These are phyloP conservation scores for Belgica antarctica DNA, from an alignment of 2,888 invertebrate genomes.

Conservation along the genomic window DNA sequence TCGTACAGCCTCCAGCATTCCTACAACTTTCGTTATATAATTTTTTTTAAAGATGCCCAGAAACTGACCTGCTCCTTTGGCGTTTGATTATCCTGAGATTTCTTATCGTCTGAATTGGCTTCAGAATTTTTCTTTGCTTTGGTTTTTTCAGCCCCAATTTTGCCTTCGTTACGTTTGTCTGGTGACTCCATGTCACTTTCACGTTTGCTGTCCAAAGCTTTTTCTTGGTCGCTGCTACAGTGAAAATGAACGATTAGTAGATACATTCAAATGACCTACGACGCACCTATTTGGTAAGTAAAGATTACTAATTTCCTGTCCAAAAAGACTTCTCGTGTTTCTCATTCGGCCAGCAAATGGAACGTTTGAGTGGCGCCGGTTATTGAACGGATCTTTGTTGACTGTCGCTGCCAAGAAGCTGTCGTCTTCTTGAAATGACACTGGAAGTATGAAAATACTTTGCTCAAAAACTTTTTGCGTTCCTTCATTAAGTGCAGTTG, in stretches of 20 bases:
- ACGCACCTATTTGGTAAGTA: conserved; percentile 10
- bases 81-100: conserved; percentile 57
- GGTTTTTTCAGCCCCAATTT: conserved; percentile 29
- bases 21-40: not conserved
- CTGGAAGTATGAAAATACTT: conserved; percentile 47
- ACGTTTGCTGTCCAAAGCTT: not conserved
- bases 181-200: conserved; percentile 39
- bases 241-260: not conserved
- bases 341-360: conserved; percentile 53
- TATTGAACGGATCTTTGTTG: conserved; percentile 53
- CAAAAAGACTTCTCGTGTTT: conserved; percentile 36
- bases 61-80: conserved; percentile 56
- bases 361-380: conserved; percentile 53
- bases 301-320: conserved; percentile 39
- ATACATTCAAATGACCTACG: not conserved
- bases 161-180: conserved; percentile 20
- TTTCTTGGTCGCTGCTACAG: not conserved
- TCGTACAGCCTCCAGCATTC: conserved; percentile 69
- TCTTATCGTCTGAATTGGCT: conserved; percentile 47
- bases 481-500: too few relatives aligned
- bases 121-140: not conserved
- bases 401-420: conserved; percentile 50
- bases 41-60: not conserved
- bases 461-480: conserved; percentile 45
- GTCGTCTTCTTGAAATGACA: conserved; percentile 55